Evolutionary conservation across 2,113 vertebrate genomes (phyloP), one percentile per base, ranked within the genome.

Genomic region (Origma solitaria): DNA sequence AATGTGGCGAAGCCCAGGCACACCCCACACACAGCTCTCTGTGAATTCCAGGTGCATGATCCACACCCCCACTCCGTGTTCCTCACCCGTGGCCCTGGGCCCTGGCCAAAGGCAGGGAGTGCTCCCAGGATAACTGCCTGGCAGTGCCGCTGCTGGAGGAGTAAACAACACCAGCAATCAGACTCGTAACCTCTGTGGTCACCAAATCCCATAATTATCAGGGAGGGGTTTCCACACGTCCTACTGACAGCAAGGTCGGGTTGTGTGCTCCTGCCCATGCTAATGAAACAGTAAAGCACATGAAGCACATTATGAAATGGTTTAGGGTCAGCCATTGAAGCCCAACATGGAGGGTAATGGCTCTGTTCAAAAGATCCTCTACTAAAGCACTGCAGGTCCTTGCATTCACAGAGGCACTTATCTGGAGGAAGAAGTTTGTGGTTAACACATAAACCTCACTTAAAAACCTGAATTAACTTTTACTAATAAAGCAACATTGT

Each of bases 301-400:
- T 7, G 25, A 50, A 58, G 35, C 24, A 22, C 35, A 9, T 24
- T 11, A 50, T 17, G 8, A 78, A 85, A 37, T 2, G 19, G 4
- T 31, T 50, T 47, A 60, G 42, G 23, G 79, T 51, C 40, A 65
- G 54, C 40, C 49, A 13, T 33, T 0, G 0, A 58, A 93, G 73
- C 25, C 30, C 13, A 47, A 35, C 24, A 15, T 0, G 0, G 0
- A 0, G 3, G 40, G 24, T 25, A 35, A 61, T 1, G 6, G 22
- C 53, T 51, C 33, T n/a, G 6, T 33, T 47, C 10, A 38, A 60
- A 62, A 53, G 12, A 75, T 11, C 20, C 23, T 64, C 37, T 11
- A 1, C 30, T 27, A 22, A 14, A 72, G 45, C 69, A 65, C 2
- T n/a, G 27, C 17, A 35, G 10, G 35, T 38, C 22, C 40, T 50